Evolutionary conservation across 2,888 invertebrate genomes (phyloP).

Genomic region (Aethes cnicana): DNA sequence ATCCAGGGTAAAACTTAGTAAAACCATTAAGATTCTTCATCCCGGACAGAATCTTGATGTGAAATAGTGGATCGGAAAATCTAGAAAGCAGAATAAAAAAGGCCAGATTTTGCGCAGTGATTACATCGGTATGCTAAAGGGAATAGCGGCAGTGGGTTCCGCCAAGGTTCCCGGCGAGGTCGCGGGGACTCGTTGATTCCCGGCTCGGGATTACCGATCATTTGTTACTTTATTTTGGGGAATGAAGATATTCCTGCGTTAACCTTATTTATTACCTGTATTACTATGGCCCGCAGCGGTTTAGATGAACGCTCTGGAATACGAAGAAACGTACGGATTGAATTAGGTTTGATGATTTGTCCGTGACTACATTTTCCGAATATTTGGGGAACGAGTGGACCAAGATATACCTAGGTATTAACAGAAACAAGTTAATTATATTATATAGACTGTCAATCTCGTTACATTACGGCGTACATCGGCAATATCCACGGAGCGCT

Average conservation of each 20-base stretch:
- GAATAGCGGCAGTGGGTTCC: background rate
- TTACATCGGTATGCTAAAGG: conserved; percentile 16
- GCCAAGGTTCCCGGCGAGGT: conserved; percentile 4
- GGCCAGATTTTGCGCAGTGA: conserved; percentile 7
- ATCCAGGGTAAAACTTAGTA: background rate
- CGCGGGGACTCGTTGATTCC: conserved; percentile 14
- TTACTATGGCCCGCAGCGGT: background rate
- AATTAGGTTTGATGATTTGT: no score
- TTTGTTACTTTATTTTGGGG: conserved; percentile 42
- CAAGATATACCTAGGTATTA: no score
- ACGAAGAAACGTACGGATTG: no score
- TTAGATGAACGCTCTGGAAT: no score
- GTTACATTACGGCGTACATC: no score
- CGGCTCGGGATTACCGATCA: conserved; percentile 34
- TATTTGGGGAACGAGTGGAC: no score
- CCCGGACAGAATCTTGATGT: no score
- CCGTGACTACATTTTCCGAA: no score
- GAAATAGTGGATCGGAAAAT: conserved; percentile 6
- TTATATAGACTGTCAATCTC: no score
- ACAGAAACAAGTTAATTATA: no score
- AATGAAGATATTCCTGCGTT: conserved; percentile 16
- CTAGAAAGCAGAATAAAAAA: conserved; percentile 3
- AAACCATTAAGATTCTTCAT: no score
- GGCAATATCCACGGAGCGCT: no score
- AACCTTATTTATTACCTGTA: conserved; percentile 18